These are phyloP conservation scores for Megalopta genalis DNA, from an alignment of 1,140 invertebrate genomes.

Conservation along the genomic window DNA sequence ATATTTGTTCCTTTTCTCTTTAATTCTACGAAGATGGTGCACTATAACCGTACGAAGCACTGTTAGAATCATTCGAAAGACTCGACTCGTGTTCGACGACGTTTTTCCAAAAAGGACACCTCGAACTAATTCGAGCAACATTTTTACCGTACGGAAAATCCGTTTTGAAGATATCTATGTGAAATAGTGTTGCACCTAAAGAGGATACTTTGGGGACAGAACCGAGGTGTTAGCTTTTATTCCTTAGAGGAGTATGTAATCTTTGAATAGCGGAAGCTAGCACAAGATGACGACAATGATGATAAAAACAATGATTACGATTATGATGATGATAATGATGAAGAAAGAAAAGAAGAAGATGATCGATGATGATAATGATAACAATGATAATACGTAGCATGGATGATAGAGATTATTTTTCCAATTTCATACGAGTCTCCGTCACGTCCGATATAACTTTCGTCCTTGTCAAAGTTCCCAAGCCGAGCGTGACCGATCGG, in stretches of 20 bases:
- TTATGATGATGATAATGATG: neutral
- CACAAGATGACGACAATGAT: constrained; percentile 13
- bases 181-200: too few species aligned
- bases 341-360: neutral
- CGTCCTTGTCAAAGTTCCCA: constrained; percentile 47
- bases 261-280: constrained; percentile 10
- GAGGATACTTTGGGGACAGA: too few species aligned
- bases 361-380: neutral
- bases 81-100: too few species aligned
- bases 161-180: too few species aligned
- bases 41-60: too few species aligned
- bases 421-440: constrained; percentile 60
- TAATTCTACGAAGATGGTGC: too few species aligned
- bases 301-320: neutral
- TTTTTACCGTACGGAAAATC: too few species aligned
- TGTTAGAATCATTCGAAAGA: too few species aligned
- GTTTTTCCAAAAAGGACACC: too few species aligned
- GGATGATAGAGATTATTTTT: constrained; percentile 64
- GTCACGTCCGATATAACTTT: constrained; percentile 55
- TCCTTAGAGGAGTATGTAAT: neutral
- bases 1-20: too few species aligned
- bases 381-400: constrained; percentile 32
- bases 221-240: too few species aligned
- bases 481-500: neutral
- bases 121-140: too few species aligned